A percentile compares a stretch with the other conserved stretches of the same genome.
These are phyloP conservation scores for Stenichneumon culpator DNA, from an alignment of 2,888 invertebrate species.

Conservation along the genomic window DNA sequence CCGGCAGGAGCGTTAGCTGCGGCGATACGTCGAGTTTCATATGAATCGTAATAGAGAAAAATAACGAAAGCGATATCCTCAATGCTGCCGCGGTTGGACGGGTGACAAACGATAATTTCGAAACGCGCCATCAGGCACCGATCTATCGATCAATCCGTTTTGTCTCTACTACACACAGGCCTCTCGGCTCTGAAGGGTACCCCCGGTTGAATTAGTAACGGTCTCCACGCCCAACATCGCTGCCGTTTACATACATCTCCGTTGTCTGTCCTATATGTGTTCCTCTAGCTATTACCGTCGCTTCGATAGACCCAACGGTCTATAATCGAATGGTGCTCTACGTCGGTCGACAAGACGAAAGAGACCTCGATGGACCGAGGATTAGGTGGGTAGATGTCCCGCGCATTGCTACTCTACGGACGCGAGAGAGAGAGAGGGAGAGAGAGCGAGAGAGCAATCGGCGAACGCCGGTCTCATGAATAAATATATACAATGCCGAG, in stretches of 20 bases:
- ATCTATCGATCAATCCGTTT: slow-evolving; percentile 72
- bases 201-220: slow-evolving; percentile 77
- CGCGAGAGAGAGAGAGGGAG: background rate
- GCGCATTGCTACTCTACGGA: slow-evolving; percentile 30
- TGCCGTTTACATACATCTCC: slow-evolving; percentile 47
- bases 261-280: slow-evolving; percentile 47
- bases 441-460: no score
- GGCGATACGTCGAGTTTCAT: slow-evolving; percentile 28
- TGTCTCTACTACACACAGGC: slow-evolving; percentile 38
- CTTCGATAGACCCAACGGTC: slow-evolving; percentile 40
- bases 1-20: slow-evolving; percentile 4
- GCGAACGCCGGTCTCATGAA: slow-evolving; percentile 72
- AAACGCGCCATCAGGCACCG: slow-evolving; percentile 65
- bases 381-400: slow-evolving; percentile 41
- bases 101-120: slow-evolving; percentile 71
- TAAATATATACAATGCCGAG: slow-evolving; percentile 78
- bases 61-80: slow-evolving; percentile 46
- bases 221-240: slow-evolving; percentile 75
- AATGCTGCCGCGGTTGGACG: slow-evolving; percentile 49
- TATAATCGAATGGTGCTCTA: slow-evolving; percentile 37
- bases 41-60: slow-evolving; percentile 18
- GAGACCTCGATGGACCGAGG: background rate
- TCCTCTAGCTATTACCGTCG: slow-evolving; percentile 57
- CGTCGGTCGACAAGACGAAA: slow-evolving; percentile 32
- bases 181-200: slow-evolving; percentile 48